These are phyloP conservation scores for Drosophila villosipedis DNA, from an alignment of 2,888 invertebrate genomes.

Conservation along the genomic window DNA sequence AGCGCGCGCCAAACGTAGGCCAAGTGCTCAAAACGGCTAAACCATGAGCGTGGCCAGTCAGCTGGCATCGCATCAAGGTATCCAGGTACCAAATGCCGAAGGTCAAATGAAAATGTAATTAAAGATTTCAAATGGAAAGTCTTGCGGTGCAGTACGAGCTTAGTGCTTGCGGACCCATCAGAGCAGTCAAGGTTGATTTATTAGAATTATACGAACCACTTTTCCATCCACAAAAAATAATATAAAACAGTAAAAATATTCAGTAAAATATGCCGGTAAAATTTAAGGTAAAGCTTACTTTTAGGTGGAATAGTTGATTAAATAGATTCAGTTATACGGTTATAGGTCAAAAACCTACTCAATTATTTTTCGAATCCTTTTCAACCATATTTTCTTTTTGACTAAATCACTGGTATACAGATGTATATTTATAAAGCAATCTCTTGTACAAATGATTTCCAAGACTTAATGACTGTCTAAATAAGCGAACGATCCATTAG, in stretches of 20 bases:
- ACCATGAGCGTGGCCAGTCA: constrained; percentile 22
- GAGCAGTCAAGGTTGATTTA: constrained; percentile 8
- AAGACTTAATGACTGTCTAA: constrained; percentile 34
- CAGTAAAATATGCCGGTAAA: background rate
- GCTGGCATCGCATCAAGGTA: constrained; percentile 57
- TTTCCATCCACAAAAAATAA: background rate
- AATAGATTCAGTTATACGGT: background rate
- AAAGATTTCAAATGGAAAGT: constrained; percentile 44
- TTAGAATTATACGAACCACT: background rate
- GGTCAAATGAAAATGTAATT: constrained; percentile 60
- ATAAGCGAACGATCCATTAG: constrained; percentile 49
- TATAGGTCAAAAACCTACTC: background rate
- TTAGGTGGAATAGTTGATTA: background rate
- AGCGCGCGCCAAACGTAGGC: constrained; percentile 24
- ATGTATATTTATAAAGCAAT: background rate
- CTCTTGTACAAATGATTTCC: constrained; percentile 13
- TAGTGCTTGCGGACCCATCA: constrained; percentile 1
- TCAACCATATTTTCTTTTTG: background rate
- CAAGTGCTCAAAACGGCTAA: constrained; percentile 15
- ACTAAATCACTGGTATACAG: too few species aligned
- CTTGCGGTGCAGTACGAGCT: constrained; percentile 20
- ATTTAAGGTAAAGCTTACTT: background rate
- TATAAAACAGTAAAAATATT: background rate
- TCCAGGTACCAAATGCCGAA: constrained; percentile 28
- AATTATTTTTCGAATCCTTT: background rate